Base-by-base conservation (phyloP, 2,113 vertebrate genomes). In the Trichomycterus rosablanca region DNA sequence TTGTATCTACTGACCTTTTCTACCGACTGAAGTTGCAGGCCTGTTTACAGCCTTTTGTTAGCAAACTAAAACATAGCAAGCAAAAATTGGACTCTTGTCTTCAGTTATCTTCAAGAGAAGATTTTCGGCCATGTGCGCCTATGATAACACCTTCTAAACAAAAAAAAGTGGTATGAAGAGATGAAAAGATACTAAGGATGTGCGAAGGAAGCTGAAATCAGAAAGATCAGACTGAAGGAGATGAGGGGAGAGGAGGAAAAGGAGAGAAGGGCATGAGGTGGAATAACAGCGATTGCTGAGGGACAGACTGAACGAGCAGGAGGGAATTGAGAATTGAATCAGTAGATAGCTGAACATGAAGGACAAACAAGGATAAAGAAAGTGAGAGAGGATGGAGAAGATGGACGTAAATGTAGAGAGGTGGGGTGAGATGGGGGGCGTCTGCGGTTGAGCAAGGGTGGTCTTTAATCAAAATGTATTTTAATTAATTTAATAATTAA, bases 381-480 rank as follows among this genome's bases (percentile, higher is more conserved):
- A 14, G 2, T 12, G 23, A 55, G 46, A 10, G 40, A 63, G 61
- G 59, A 51, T 30, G 56, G 46, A 71, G 55, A 15, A 19, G 14
- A 40, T 6, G 4, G 46, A 40, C 11, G 4, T 44, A 18, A 10
- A 18, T 39, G 56, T 53, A 66, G 57, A 68, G 20, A 58, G 48
- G 18, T 35, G 22, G 61, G n/a, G 1, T 6, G 1, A 24, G 26
- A 63, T 75, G 73, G 82, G 18, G 63, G 67, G 44, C 35, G 56
- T 22, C 64, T 49, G 15, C 7, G 61, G 70, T 73, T 73, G 68
- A 65, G 28, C 51, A 67, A 68, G 67, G 68, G 64, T 79, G 76
- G 73, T 82, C 84, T 82, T 87, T 84, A 84, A 86, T 85, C 81
- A 85, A 81, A 85, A 85, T 79, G 72, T 83, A 85, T 86, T 85